Base-by-base conservation (phyloP, 2,797 vertebrate species). In the Helostoma temminkii region DNA sequence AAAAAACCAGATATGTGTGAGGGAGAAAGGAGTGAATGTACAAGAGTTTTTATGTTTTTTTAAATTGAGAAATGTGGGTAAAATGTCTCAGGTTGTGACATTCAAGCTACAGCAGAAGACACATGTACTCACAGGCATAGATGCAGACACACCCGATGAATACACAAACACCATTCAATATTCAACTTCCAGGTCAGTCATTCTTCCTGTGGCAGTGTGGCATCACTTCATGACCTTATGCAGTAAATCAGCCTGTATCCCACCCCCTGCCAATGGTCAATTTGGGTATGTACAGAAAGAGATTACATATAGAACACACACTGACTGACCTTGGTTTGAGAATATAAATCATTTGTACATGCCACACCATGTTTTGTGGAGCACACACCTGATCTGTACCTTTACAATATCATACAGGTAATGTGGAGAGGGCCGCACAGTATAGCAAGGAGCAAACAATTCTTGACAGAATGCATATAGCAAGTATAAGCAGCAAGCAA, bases 341-440 rank as follows among this genome's bases (percentile, higher is more conserved):
- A 55, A 37, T 66, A 76, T 84, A 83, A 80, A 89, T 84, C 79
- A 84, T 72, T 53, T 65, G 49, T 42, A 47, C 50, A 68, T 32
- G 55, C 47, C 58, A 15, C 36, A 37, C 28, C 11, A 16, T 57
- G 73, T 82, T 86, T 66, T 76, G 47, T 66, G 76, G 48, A 72
- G 71, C 54, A 34, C 30, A 46, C 25, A 49, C 45, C 54, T 70
- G 58, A 76, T 72, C 11, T 2, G 26, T 48, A 62, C 57, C 36
- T 32, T 39, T 71, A 61, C 75, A 86, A 73, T 78, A 82, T 56
- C 43, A 49, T 37, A 64, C 78, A 88, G 85, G 86, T 78, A 72
- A 81, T 80, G 63, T 9, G 32, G 49, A 19, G 76, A 74, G 87
- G 86, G 84, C 83, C 80, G 83, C 55, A 41, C n/a, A n/a, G n/a